A percentile compares a stretch with the other conserved stretches of the same genome.
phyloP scores from a whole-genome alignment of 2,113 vertebrate species.

The Oryzias melastigma region DNA sequence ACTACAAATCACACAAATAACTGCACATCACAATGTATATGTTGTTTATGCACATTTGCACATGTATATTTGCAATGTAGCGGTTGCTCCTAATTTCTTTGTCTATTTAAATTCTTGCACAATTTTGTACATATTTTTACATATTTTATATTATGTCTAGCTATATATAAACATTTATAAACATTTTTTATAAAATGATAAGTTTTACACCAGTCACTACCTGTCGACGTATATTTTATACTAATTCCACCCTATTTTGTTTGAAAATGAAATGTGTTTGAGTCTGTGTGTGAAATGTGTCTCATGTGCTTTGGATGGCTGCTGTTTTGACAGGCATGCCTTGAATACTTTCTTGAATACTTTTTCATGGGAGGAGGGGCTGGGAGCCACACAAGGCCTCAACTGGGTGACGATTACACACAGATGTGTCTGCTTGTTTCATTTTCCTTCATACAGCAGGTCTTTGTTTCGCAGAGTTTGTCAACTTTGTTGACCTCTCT shows the following conservation, averaged over 20 bases:
- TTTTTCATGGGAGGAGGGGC: too few relatives aligned
- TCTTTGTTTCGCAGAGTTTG: background rate
- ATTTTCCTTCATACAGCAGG: constrained; percentile 1
- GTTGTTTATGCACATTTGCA: too few relatives aligned
- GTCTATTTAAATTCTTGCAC: too few relatives aligned
- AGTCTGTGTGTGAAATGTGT: constrained; percentile 3
- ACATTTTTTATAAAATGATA: too few relatives aligned
- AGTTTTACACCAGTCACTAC: background rate
- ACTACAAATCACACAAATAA: too few relatives aligned
- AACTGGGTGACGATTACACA: background rate
- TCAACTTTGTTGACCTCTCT: constrained; percentile 12
- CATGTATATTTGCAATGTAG: too few relatives aligned
- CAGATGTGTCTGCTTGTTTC: constrained; percentile 9
- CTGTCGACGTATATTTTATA: background rate
- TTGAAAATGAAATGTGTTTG: constrained; percentile 14
- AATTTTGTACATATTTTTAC: too few relatives aligned
- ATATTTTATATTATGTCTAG: too few relatives aligned
- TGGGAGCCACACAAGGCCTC: too few relatives aligned
- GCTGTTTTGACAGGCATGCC: constrained; percentile 64
- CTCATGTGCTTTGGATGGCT: constrained; percentile 42
- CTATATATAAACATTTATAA: too few relatives aligned
- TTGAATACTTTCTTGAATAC: background rate
- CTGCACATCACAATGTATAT: too few relatives aligned
- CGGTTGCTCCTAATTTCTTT: too few relatives aligned
- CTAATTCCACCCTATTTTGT: constrained; percentile 18